Conservation (phyloP, 2,113 vertebrate genomes). For the Dendrocopos noguchii region DNA sequence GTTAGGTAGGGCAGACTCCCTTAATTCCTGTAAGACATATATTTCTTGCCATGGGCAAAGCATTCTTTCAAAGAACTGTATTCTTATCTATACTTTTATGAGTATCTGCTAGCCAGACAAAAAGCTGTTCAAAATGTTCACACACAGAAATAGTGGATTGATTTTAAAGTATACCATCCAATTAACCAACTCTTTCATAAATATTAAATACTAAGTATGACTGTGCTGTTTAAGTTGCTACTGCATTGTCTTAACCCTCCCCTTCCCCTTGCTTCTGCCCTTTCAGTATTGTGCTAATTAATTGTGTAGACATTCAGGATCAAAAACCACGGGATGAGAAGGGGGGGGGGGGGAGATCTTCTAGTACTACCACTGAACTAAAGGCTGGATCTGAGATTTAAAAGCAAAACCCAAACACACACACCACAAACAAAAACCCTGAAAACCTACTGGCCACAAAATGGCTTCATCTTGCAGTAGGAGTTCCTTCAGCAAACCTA, state of each 20-base stretch:
- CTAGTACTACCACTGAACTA: neutral
- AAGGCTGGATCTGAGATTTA: neutral
- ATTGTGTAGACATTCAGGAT: neutral
- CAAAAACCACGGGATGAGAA: neutral
- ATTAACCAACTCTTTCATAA: neutral
- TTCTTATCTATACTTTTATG: neutral
- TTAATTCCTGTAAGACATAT: neutral
- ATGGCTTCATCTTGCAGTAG: neutral
- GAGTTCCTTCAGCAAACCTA: conserved; percentile 1
- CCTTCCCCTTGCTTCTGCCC: neutral
- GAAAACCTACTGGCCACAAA: neutral
- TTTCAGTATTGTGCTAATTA: neutral
- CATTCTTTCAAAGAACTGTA: neutral
- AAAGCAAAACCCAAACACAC: neutral
- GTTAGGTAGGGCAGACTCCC: neutral
- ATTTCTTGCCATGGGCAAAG: neutral
- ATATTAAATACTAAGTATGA: neutral
- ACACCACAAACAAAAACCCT: too few relatives aligned
- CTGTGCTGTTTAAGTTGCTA: neutral
- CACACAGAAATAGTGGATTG: neutral
- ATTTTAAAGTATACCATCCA: conserved; percentile 2
- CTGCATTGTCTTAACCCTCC: neutral
- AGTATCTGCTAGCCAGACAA: neutral
- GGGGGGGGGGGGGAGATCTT: neutral
- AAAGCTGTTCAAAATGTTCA: neutral